Conservation (phyloP, 2,888 invertebrate genomes). For the Alentia gelatinosa region DNA sequence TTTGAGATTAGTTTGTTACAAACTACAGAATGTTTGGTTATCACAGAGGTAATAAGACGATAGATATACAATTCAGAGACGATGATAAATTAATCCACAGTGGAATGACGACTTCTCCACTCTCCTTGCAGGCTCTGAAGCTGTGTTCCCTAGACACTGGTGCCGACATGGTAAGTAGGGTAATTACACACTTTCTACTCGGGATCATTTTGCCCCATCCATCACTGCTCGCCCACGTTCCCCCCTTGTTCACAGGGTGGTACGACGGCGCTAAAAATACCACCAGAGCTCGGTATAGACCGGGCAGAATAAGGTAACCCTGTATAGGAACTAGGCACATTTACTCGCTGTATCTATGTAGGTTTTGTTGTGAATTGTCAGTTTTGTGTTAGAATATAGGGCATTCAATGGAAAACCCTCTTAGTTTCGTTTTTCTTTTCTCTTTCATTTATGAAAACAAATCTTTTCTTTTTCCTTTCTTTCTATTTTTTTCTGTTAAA, state of each 20-base stretch:
- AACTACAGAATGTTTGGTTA: too few species aligned
- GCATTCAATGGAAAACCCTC: too few species aligned
- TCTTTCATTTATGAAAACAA: too few species aligned
- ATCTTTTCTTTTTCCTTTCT: too few species aligned
- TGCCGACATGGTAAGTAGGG: conserved; percentile 91
- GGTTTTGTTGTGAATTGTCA: background rate
- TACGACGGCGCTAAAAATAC: background rate
- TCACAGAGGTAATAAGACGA: too few species aligned
- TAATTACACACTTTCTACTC: conserved; percentile 36
- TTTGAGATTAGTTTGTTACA: too few species aligned
- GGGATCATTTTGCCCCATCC: background rate
- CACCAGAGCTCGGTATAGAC: background rate
- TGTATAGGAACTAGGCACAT: background rate
- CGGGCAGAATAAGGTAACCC: background rate
- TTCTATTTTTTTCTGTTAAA: too few species aligned
- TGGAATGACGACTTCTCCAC: too few species aligned
- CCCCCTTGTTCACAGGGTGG: background rate
- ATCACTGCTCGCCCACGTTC: background rate
- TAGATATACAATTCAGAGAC: too few species aligned
- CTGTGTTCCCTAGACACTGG: conserved; percentile 95
- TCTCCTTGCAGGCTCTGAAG: conserved; percentile 87
- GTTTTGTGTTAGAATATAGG: conserved; percentile 4
- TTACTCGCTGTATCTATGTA: background rate
- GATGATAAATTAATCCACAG: too few species aligned
- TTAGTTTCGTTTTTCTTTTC: too few species aligned